Conservation (phyloP, 2,797 vertebrate species). For the Chaenodraco wilsoni region DNA sequence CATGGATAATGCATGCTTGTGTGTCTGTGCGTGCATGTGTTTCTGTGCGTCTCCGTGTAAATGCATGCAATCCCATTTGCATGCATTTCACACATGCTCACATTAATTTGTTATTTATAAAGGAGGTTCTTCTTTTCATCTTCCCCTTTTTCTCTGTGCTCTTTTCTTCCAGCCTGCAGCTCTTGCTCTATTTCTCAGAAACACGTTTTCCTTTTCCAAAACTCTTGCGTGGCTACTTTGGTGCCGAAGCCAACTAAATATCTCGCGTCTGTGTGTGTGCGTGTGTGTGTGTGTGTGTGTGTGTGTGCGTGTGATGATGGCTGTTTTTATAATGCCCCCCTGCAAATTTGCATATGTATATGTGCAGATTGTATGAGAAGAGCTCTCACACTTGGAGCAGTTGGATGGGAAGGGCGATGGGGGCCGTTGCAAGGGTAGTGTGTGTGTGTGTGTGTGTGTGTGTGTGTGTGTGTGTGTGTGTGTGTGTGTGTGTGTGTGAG, state of each 20-base stretch:
- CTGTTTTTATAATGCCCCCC: slow-evolving; percentile 78
- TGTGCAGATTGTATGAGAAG: slow-evolving; percentile 83
- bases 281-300: slow-evolving; percentile 46
- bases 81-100: slow-evolving; percentile 80
- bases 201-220: slow-evolving; percentile 60
- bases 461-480: slow-evolving; percentile 5
- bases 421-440: slow-evolving; percentile 68
- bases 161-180: slow-evolving; percentile 56
- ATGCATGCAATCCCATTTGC: slow-evolving; percentile 76
- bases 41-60: slow-evolving; percentile 61
- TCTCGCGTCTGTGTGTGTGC: slow-evolving; percentile 43
- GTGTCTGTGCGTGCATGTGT: slow-evolving; percentile 53
- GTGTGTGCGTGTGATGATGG: slow-evolving; percentile 63
- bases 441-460: slow-evolving; percentile 46
- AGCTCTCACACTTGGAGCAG: slow-evolving; percentile 79
- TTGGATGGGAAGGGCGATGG: slow-evolving; percentile 69
- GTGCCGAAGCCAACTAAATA: slow-evolving; percentile 63
- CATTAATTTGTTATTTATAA: slow-evolving; percentile 75
- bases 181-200: slow-evolving; percentile 68
- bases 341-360: slow-evolving; percentile 85
- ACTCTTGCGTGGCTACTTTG: slow-evolving; percentile 62
- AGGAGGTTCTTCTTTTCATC: slow-evolving; percentile 66
- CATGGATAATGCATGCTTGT: slow-evolving; percentile 71
- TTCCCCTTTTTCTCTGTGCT: slow-evolving; percentile 35
- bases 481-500: background rate